Evolutionary conservation across 2,797 vertebrate genomes (phyloP).

Genomic region (Diceros bicornis): DNA sequence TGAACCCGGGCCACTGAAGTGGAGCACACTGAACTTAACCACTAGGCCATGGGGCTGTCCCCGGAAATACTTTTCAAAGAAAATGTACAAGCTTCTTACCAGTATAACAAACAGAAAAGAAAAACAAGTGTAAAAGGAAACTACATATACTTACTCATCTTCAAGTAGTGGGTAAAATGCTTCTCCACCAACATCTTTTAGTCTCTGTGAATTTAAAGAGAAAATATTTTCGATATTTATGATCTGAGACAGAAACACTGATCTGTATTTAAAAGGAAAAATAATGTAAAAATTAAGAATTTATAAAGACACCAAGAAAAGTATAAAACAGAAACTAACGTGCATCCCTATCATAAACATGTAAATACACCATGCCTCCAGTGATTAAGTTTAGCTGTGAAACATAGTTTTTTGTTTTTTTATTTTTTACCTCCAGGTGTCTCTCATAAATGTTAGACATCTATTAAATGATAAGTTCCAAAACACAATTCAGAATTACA

Average conservation of each 20-base stretch:
- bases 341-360: background rate
- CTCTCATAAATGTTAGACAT: background rate
- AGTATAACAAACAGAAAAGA: constrained; percentile 25
- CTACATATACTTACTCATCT: constrained; percentile 95
- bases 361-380: background rate
- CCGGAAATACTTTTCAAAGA: constrained; percentile 52
- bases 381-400: background rate
- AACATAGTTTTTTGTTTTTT: background rate
- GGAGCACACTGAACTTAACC: too few species aligned
- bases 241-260: constrained; percentile 6
- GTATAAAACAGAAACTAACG: constrained; percentile 30
- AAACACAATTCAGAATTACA: constrained; percentile 35
- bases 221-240: constrained; percentile 38
- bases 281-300: background rate
- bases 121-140: constrained; percentile 50
- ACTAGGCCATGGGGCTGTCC: too few species aligned
- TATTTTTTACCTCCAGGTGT: background rate
- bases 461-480: background rate
- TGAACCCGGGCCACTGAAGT: too few species aligned
- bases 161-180: constrained; percentile 97
- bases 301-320: background rate
- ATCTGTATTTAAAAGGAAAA: constrained; percentile 68
- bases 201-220: constrained; percentile 91
- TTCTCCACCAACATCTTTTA: constrained; percentile 98
- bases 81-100: background rate